phyloP scores from a whole-genome alignment of 2,113 vertebrate genomes.

The Gorsachius goisagi region DNA sequence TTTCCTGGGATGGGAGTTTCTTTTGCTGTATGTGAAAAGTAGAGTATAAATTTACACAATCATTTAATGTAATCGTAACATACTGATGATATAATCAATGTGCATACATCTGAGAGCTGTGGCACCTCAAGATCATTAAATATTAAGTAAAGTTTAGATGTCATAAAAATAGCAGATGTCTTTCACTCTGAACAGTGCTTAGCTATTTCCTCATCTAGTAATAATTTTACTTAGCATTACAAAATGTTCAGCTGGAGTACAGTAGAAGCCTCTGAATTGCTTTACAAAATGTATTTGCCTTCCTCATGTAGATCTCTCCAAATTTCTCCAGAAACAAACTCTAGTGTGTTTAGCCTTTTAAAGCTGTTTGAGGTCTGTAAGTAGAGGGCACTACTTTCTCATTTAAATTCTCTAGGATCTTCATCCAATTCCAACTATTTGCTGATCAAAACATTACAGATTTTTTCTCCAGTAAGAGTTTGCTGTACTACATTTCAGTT shows the following conservation, averaged over 20 bases:
- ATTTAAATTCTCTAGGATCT: background rate
- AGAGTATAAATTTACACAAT: background rate
- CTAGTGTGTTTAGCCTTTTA: background rate
- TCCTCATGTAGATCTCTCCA: background rate
- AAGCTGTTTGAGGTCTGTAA: background rate
- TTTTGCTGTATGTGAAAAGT: background rate
- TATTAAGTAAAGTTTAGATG: background rate
- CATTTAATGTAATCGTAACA: background rate
- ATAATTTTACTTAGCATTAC: background rate
- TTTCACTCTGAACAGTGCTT: background rate
- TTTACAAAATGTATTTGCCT: background rate
- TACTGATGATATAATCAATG: background rate
- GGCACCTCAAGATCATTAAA: background rate
- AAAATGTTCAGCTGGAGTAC: background rate
- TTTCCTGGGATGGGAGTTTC: background rate
- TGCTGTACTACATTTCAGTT: background rate
- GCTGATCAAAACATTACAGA: background rate
- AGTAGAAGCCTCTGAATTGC: background rate
- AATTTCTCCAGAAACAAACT: background rate
- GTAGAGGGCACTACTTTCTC: background rate
- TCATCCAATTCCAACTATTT: background rate
- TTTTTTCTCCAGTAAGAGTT: background rate
- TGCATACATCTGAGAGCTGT: background rate
- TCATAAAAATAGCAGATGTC: background rate
- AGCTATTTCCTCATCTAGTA: background rate